Conservation (phyloP, 2,888 invertebrate genomes). For the Dyspetes luteomarginatus region DNA sequence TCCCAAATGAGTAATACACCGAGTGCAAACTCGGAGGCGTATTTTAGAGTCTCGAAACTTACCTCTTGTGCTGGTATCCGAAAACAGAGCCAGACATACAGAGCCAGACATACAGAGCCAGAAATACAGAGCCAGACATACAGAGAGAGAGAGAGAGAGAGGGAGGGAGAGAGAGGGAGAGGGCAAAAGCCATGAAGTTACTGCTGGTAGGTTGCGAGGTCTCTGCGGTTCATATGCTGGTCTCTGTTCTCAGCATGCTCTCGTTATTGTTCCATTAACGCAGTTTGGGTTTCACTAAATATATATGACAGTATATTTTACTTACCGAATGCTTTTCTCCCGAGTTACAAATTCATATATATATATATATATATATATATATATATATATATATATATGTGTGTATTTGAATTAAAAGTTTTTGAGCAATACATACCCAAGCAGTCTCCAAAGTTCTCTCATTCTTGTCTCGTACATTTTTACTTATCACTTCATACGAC, state of each 20-base stretch:
- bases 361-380: neutral
- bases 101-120: conserved; percentile 8
- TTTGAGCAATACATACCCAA: conserved; percentile 36
- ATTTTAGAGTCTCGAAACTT: conserved; percentile 55
- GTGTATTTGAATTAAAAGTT: conserved; percentile 12
- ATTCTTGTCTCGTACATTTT: neutral
- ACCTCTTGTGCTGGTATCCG: conserved; percentile 16
- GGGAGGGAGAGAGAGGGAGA: conserved; percentile 6
- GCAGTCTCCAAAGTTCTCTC: neutral
- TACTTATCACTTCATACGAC: neutral
- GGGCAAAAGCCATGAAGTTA: conserved; percentile 47
- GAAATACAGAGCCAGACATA: too few species aligned
- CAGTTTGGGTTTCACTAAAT: conserved; percentile 23
- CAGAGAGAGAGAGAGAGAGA: neutral
- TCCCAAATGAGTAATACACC: conserved; percentile 52
- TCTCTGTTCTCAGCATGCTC: conserved; percentile 40
- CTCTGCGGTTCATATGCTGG: conserved; percentile 46
- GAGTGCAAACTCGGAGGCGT: conserved; percentile 30
- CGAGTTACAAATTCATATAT: conserved; percentile 7
- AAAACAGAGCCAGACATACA: conserved; percentile 1
- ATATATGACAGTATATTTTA: conserved; percentile 45
- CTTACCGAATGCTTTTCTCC: conserved; percentile 50
- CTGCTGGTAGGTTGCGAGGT: conserved; percentile 2
- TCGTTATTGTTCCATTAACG: conserved; percentile 65
- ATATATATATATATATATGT: conserved; percentile 1